phyloP scores from a whole-genome alignment of 2,797 vertebrate species.

The Oryzias dopingdopingensis region DNA sequence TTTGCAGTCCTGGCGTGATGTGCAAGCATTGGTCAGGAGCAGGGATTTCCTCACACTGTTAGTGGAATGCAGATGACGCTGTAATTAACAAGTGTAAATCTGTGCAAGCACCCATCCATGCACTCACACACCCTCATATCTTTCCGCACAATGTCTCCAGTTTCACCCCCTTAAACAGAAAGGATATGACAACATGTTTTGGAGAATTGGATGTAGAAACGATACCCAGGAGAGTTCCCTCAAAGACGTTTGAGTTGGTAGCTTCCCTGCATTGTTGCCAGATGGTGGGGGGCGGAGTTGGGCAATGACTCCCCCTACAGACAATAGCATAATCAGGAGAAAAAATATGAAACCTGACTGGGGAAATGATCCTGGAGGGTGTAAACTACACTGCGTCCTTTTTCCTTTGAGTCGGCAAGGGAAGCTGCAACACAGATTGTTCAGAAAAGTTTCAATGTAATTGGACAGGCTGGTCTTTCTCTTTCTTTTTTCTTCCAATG shows the following conservation, averaged over 20 bases:
- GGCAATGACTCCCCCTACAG: constrained; percentile 30
- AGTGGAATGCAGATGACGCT: constrained; percentile 47
- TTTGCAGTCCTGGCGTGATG: constrained; percentile 8
- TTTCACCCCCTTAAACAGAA: constrained; percentile 26
- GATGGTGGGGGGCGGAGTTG: neutral
- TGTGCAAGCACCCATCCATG: constrained; percentile 24
- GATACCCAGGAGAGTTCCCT: constrained; percentile 58
- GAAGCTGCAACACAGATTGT: constrained; percentile 18
- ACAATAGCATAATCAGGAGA: constrained; percentile 43
- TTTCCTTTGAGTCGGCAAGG: constrained; percentile 33
- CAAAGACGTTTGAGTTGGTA: constrained; percentile 41
- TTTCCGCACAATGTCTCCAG: constrained; percentile 47
- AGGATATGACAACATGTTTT: constrained; percentile 69
- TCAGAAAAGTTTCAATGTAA: constrained; percentile 17
- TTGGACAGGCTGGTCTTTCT: constrained; percentile 18
- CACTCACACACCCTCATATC: constrained; percentile 59
- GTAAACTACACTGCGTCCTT: constrained; percentile 20
- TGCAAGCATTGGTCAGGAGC: constrained; percentile 20
- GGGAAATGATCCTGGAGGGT: constrained; percentile 38
- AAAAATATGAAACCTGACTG: constrained; percentile 30
- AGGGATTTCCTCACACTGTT: constrained; percentile 67
- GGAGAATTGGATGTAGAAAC: constrained; percentile 54
- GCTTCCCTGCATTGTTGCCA: constrained; percentile 66
- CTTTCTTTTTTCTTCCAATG: constrained; percentile 9
- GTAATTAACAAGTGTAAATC: constrained; percentile 45